Percentiles rank a stretch among this genome's conserved stretches.
Evolutionary conservation across 2,113 vertebrate species (phyloP).

Genomic region (Phodopus roborovskii): DNA sequence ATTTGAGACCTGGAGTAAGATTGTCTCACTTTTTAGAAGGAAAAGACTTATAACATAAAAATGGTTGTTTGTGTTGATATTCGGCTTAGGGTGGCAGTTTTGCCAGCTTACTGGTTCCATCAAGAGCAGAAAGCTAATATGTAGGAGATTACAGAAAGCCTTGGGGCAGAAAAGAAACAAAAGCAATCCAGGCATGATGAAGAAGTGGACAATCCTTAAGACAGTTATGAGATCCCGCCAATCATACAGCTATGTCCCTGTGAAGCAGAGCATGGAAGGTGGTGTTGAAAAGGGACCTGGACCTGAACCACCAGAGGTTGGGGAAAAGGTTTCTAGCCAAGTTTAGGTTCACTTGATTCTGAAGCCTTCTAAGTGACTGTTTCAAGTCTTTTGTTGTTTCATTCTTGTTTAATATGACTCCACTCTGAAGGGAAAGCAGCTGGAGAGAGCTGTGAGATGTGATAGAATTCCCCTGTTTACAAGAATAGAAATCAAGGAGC

Average conservation of each 20-base stretch:
- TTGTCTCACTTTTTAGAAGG: neutral
- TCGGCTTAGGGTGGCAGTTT: constrained; percentile 64
- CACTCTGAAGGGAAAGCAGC: neutral
- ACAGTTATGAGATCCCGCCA: constrained; percentile 42
- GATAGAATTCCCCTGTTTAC: neutral
- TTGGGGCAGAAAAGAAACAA: constrained; percentile 49
- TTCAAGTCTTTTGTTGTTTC: neutral
- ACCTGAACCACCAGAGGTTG: neutral
- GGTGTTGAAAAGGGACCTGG: neutral
- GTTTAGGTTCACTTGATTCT: neutral
- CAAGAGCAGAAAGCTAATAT: constrained; percentile 62
- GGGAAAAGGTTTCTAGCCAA: neutral
- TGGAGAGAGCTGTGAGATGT: neutral
- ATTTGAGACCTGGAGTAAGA: constrained; percentile 52
- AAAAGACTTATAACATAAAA: constrained; percentile 57
- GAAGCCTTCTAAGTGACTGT: neutral
- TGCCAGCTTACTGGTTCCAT: constrained; percentile 58
- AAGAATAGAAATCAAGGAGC: neutral
- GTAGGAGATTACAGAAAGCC: constrained; percentile 63
- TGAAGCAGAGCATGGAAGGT: neutral
- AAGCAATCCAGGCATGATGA: neutral
- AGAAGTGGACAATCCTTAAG: constrained; percentile 23
- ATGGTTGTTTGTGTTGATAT: constrained; percentile 66
- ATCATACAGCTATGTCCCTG: neutral
- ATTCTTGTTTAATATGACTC: neutral